Evolutionary conservation across 2,888 invertebrate genomes (phyloP), one percentile per base, ranked within the genome.

Genomic region (Pollenia labialis): DNA sequence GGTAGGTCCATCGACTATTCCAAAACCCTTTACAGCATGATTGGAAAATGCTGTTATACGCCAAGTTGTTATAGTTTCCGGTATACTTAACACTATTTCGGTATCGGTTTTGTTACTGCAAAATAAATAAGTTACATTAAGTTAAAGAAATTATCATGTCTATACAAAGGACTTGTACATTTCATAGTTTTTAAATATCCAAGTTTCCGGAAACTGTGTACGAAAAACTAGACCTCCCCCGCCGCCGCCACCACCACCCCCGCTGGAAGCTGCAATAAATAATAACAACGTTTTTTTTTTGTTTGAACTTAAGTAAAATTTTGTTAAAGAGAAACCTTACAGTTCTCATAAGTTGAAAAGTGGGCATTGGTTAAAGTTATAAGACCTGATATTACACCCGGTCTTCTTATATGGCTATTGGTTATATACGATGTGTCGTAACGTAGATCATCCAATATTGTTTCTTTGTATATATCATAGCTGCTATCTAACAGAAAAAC

Each of bases 11-110:
- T 82, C 85, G 10, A 96, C 94, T 8, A 97, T 94, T 12, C 97
- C 97, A n/a, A 97, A 93, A 14, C 97, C 97, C 88, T 95, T 94
- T 0, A 95, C 92, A 0, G 95, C 94, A 91, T 96, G 96, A 79
- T 97, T 93, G 23, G 97, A 96, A 91, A 97, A 97, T 9, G 96
- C 97, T 71, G 95, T 95, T 16, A 97, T 94, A 2, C 96, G 94
- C 97, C 97, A 97, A 0, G 96, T 96, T 2, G 96, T 97, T 84
- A 97, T 95, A 0, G 96, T 95, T 90, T 96, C 96, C 0, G 97
- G 97, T 10, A 96, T 79, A 12, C 56, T 54, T 7, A 72, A 12
- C 1, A 11, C 4, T 42, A 85, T 18, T 23, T 81, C 54, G 2
- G 81, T 85, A 1, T 44, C 76, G 0, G 64, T 64, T 1, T 72